A percentile compares a stretch with the other conserved stretches of the same genome.
phyloP scores from a whole-genome alignment of 2,113 vertebrate species.

The Ceuthmochares aereus region DNA sequence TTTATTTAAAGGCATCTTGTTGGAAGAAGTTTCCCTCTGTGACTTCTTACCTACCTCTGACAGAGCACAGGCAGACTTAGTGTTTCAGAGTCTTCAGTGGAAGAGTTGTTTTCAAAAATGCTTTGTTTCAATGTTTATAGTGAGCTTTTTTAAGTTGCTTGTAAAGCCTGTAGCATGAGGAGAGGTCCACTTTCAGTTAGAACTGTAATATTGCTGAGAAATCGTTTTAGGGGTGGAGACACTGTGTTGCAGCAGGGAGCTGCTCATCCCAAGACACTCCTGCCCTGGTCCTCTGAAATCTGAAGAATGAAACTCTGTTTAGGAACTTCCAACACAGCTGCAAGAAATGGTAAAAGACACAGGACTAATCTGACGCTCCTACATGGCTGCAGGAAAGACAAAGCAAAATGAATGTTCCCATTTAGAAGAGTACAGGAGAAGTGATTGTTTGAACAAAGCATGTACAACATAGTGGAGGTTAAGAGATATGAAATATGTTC shows the following conservation, averaged over 20 bases:
- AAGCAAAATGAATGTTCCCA: not conserved
- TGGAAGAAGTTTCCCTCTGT: not conserved
- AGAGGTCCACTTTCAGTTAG: not conserved
- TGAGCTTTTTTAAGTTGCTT: not conserved
- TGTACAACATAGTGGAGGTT: not conserved
- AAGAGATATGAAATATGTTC: not conserved
- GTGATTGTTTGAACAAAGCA: not conserved
- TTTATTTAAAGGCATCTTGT: not conserved
- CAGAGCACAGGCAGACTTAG: not conserved
- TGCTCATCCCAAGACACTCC: not conserved
- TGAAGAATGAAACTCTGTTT: not conserved
- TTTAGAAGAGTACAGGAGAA: not conserved
- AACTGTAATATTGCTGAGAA: not conserved
- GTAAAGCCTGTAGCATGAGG: not conserved
- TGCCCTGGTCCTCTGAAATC: not conserved
- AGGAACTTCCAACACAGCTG: accelerated
- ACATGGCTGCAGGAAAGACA: not conserved
- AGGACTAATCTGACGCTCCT: not conserved
- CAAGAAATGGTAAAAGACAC: not conserved
- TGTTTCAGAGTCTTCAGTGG: not conserved
- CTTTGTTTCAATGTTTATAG: not conserved
- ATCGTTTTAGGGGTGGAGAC: not conserved
- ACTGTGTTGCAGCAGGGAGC: not conserved
- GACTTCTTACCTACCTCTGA: not conserved
- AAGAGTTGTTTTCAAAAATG: not conserved